phyloP scores from a whole-genome alignment of 2,113 vertebrate species.

The Xiphophorus hellerii region DNA sequence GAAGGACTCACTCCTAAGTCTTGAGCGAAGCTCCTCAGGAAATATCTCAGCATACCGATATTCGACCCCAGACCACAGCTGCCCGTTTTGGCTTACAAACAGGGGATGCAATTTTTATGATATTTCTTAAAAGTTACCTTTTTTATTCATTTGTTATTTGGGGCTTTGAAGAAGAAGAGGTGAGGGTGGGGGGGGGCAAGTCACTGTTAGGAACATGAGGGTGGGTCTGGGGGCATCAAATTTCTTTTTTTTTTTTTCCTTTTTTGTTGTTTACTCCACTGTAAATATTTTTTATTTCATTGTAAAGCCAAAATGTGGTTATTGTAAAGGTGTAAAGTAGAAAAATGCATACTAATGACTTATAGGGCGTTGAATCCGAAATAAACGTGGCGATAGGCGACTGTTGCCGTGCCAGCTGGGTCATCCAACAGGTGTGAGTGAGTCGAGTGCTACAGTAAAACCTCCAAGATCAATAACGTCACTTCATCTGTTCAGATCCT shows the following conservation, averaged over 20 bases:
- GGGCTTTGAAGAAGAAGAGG: conserved; percentile 3
- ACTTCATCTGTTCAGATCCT: conserved; percentile 12
- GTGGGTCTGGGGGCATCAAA: conserved; percentile 45
- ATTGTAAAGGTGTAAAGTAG: conserved; percentile 75
- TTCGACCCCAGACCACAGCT: conserved; percentile 65
- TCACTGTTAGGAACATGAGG: conserved; percentile 32
- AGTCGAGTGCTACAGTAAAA: conserved; percentile 10
- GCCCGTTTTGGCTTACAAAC: conserved; percentile 58
- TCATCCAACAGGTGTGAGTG: conserved; percentile 49
- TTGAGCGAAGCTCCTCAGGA: conserved; percentile 66
- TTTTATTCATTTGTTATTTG: conserved; percentile 62
- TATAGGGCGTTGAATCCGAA: conserved; percentile 49
- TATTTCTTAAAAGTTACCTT: conserved; percentile 66
- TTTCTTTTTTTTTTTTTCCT: conserved; percentile 15
- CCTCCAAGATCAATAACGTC: conserved; percentile 41
- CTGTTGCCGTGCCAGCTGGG: conserved; percentile 74
- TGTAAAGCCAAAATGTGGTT: conserved; percentile 77
- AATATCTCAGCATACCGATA: conserved; percentile 53
- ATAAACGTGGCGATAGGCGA: conserved; percentile 49
- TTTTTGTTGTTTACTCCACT: conserved; percentile 68
- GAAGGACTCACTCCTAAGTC: conserved; percentile 61
- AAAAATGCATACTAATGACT: conserved; percentile 64
- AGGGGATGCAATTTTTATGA: conserved; percentile 67
- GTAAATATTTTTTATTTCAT: conserved; percentile 79
- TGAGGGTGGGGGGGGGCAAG: conserved; percentile 22